A percentile compares a stretch with the other conserved stretches of the same genome.
Conservation (phyloP, 2,888 invertebrate species). For the Acleris sparsana region DNA sequence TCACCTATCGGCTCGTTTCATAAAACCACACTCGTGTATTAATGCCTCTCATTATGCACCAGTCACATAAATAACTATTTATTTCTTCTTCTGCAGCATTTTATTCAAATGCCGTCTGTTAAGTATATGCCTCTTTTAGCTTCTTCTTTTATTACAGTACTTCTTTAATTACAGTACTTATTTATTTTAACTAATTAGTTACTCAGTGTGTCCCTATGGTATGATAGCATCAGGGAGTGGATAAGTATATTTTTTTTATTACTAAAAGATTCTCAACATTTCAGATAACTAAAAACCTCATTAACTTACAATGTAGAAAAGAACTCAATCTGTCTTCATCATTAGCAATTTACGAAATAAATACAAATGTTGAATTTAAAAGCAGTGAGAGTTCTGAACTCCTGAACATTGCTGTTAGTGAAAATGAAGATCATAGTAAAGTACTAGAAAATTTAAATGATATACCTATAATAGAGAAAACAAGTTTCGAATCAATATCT, state of each 20-base stretch:
- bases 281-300: constrained; percentile 46
- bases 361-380: constrained; percentile 36
- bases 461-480: constrained; percentile 20
- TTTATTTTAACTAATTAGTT: no score
- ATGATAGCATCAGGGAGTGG: neutral
- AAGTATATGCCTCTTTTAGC: no score
- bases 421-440: constrained; percentile 4
- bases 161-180: no score
- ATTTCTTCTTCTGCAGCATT: no score
- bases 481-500: neutral
- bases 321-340: constrained; percentile 43
- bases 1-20: no score
- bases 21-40: no score
- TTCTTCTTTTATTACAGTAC: no score
- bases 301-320: constrained; percentile 41
- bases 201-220: no score
- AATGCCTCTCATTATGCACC: no score
- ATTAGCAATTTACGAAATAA: constrained; percentile 32
- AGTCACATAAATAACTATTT: no score
- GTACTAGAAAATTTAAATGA: neutral
- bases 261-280: constrained; percentile 30
- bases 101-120: no score
- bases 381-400: constrained; percentile 28
- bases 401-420: neutral
- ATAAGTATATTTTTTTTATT: neutral